A percentile compares a stretch with the other conserved stretches of the same genome.
phyloP scores from a whole-genome alignment of 1,140 invertebrate species.

The Aphelinus atriplicis region DNA sequence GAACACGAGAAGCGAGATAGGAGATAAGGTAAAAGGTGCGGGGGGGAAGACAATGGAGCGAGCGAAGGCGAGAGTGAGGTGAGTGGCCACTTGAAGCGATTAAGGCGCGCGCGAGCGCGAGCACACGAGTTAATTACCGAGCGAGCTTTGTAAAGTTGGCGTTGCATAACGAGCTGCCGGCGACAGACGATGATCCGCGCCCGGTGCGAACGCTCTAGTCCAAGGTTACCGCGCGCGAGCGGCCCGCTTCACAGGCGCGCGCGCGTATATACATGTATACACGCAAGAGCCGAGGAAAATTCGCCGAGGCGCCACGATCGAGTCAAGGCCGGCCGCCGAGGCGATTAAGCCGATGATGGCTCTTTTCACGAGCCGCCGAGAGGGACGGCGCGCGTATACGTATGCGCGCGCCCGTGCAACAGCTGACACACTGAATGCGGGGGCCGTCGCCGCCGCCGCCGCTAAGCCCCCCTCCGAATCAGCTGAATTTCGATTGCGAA shows the following conservation, averaged over 20 bases:
- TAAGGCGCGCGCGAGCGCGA: slow-evolving; percentile 15
- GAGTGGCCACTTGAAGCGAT: slow-evolving; percentile 24
- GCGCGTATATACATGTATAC: no score
- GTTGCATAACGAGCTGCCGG: slow-evolving; percentile 20
- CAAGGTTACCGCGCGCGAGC: not conserved
- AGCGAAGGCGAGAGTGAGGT: not conserved
- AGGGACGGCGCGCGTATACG: not conserved
- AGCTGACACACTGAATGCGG: not conserved
- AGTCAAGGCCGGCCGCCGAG: not conserved
- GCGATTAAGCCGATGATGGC: slow-evolving; percentile 10
- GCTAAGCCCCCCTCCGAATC: no score
- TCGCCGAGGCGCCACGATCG: slow-evolving; percentile 1
- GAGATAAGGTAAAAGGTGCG: no score
- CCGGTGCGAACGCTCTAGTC: slow-evolving; percentile 21
- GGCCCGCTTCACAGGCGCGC: not conserved
- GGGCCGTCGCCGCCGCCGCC: no score
- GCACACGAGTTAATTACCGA: slow-evolving; percentile 5
- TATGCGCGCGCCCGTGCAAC: not conserved
- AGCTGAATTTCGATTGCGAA: no score
- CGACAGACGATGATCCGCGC: slow-evolving; percentile 1
- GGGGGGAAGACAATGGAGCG: not conserved
- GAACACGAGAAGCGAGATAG: no score
- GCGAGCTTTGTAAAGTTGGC: slow-evolving; percentile 15
- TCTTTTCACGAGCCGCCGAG: slow-evolving; percentile 8
- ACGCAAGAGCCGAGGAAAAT: slow-evolving; percentile 2